Evolutionary conservation across 2,113 vertebrate genomes (phyloP).

Genomic region (cat (Felis catus)): DNA sequence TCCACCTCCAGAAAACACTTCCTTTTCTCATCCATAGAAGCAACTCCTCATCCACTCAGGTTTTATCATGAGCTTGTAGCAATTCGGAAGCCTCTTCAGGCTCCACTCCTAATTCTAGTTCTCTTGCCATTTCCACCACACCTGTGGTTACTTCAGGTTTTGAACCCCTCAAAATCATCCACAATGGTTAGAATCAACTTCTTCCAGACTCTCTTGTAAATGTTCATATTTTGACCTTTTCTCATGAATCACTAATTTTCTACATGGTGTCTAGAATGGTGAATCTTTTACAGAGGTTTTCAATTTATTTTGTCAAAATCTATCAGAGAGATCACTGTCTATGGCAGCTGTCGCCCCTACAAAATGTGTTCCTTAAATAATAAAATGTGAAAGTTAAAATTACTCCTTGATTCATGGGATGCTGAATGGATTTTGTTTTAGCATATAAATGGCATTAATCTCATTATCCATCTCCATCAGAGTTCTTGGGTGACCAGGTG

Average conservation of each 20-base stretch:
- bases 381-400: not conserved
- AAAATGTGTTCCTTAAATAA: not conserved
- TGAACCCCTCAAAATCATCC: not conserved
- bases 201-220: not conserved
- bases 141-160: not conserved
- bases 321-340: not conserved
- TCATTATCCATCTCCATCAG: too few relatives aligned
- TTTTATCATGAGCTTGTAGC: not conserved
- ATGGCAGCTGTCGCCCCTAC: not conserved
- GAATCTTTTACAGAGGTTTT: not conserved
- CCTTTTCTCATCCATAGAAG: not conserved
- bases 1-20: not conserved
- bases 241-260: not conserved
- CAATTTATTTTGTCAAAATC: not conserved
- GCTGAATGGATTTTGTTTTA: not conserved
- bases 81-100: not conserved
- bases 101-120: not conserved
- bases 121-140: not conserved
- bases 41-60: not conserved
- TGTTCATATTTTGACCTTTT: not conserved
- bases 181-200: not conserved
- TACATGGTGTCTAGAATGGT: not conserved
- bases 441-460: too few relatives aligned
- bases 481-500: too few relatives aligned
- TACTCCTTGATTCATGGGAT: not conserved